Evolutionary conservation across 2,888 invertebrate species (phyloP), one percentile per base, ranked within the genome.

Genomic region (Orthosia incerta): DNA sequence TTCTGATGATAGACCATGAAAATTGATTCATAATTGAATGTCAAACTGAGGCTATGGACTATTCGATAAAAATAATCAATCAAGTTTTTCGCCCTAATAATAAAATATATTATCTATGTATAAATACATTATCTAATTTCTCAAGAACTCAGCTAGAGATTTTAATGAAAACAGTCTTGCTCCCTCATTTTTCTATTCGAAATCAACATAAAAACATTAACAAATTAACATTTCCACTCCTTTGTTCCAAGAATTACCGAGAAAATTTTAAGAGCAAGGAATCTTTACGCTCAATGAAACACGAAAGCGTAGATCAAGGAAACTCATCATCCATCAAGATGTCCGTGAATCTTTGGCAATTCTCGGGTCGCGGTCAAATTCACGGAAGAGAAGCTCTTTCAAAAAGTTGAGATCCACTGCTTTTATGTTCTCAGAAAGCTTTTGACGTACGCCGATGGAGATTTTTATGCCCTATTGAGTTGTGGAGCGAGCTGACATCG

Each of bases 291-390:
- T 55, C 69, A 76, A 71, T 67, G 31, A 67, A 77, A 56, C 56
- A 62, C 31, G 61, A 59, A 23, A 66, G 39, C 26, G 9, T 31
- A 39, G 23, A 69, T 69, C 56, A 53, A 62, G 69, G 48, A 61
- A 76, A 61, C 62, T 79, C 60, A 67, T 61, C 84, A 68, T 71
- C 64, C 57, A 74, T 82, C 80, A 84, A 74, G 68, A 23, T 46
- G 60, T 79, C 66, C 63, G 79, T 61, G 31, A 68, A 23, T 68
- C 7, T 50, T 73, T 70, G 71, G 20, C 16, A 57, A 13, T 68
- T 23, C 62, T 75, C 71, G 64, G 48, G 39, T n/a, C 56, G 71
- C 20, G 56, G 65, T 66, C 56, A 60, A 70, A 77, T 67, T 71
- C 55, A 60, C 15, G 31, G 57, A 61, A 53, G 39, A 61, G 26